Percentiles rank a stretch among this genome's conserved stretches.
These are phyloP conservation scores for Sepiola atlantica DNA, from an alignment of 2,888 invertebrate genomes.

Conservation along the genomic window DNA sequence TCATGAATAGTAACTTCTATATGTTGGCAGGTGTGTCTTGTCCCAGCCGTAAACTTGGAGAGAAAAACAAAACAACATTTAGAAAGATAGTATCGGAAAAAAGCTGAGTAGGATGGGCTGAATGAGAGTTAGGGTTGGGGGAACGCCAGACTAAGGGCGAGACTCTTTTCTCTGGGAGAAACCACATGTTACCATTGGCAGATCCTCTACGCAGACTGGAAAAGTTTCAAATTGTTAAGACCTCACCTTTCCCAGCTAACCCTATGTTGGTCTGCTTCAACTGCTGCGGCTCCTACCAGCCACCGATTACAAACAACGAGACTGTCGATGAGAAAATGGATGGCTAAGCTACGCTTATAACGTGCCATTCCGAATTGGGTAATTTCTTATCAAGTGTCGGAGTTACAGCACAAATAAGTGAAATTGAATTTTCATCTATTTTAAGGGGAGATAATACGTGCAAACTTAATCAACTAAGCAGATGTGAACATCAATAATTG, in stretches of 20 bases:
- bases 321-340: not conserved
- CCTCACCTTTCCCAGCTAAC: not conserved
- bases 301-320: not conserved
- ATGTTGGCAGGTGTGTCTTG: conserved; percentile 32
- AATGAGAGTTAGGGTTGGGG: not conserved
- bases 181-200: conserved; percentile 32
- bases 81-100: not conserved
- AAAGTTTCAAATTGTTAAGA: not conserved
- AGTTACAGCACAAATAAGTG: not conserved
- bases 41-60: not conserved
- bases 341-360: not conserved
- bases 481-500: no score
- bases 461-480: no score
- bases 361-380: not conserved
- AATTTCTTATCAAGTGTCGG: not conserved
- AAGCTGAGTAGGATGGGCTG: not conserved
- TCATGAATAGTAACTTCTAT: not conserved
- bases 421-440: no score
- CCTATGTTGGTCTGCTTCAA: not conserved
- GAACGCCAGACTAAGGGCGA: not conserved
- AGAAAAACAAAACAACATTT: not conserved
- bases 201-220: conserved; percentile 32
- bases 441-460: no score
- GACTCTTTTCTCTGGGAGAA: conserved; percentile 3
- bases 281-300: not conserved